phyloP scores from a whole-genome alignment of 2,113 vertebrate genomes.

The Cinclus mexicanus region DNA sequence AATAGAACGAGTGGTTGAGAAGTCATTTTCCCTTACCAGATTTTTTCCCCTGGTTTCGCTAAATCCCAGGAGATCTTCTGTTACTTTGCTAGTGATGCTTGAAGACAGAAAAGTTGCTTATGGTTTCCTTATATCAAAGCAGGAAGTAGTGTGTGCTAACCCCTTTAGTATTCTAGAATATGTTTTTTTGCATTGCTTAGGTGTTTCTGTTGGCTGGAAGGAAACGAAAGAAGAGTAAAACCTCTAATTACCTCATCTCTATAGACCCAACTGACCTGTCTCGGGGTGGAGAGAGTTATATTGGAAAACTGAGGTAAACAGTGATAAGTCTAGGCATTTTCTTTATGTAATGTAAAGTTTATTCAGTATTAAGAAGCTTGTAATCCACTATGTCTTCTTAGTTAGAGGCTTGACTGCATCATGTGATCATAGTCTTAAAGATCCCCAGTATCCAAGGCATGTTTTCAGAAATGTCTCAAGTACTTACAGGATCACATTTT shows the following conservation, averaged over 20 bases:
- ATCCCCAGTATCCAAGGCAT: background rate
- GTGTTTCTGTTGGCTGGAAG: constrained; percentile 96
- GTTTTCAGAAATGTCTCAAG: background rate
- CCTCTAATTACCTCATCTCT: constrained; percentile 99
- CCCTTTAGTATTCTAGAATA: background rate
- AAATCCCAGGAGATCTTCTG: background rate
- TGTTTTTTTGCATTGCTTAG: constrained; percentile 68
- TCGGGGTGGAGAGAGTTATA: constrained; percentile 96
- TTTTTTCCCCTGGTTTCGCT: background rate
- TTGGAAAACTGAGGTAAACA: constrained; percentile 93
- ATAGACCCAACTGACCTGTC: constrained; percentile 98
- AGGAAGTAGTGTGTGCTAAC: background rate
- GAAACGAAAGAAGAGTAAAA: constrained; percentile 99
- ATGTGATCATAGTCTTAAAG: background rate
- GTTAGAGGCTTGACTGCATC: background rate
- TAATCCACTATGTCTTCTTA: background rate
- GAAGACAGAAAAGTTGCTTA: background rate
- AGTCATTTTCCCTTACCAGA: background rate
- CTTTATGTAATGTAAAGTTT: background rate
- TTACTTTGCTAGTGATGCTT: background rate
- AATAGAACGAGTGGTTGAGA: constrained; percentile 18
- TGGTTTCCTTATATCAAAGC: background rate
- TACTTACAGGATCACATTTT: background rate
- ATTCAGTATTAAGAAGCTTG: background rate
- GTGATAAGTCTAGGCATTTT: background rate